Base-by-base conservation (phyloP, 2,888 invertebrate species). In the Drosophila anomalata region DNA sequence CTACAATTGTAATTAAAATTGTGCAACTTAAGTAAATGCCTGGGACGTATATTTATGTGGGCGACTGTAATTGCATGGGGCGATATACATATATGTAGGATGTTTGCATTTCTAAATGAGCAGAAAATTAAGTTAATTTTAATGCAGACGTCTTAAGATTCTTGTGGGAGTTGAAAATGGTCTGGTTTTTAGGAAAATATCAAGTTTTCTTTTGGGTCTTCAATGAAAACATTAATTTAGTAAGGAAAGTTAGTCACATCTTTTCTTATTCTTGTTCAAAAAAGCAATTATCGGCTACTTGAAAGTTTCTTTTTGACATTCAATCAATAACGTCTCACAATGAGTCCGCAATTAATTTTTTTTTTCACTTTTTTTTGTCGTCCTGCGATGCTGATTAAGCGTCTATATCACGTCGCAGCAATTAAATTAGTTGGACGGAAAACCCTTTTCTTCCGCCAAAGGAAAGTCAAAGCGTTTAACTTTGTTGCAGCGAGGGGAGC, bases 391-490 rank as follows among this genome's bases (percentile, higher is more conserved):
- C 39, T 53, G 26, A 26, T 26, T 41, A 53, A 53, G 53, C 69
- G 39, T 22, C 88, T 77, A 74, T 77, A 70, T 72, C 86, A 81
- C 88, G 88, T 81, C 77, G 77, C 80, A 72, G 75, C 83, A 88
- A 81, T 81, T 81, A 81, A 81, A 88, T 81, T 81, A 86, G 76
- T 87, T 42, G 69, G 78, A 71, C 82, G 86, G 71, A 85, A 87
- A 87, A 60, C 61, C 86, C 77, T 59, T 57, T 54, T 39, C 51
- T 61, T 52, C 47, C 31, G 53, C 55, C 54, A 54, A 22, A 26
- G 59, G 29, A 66, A 75, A 69, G 63, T 80, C 66, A 63, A 70
- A 77, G 67, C 84, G 48, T 83, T 88, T 79, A 77, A 86, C 83
- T 82, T 79, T 75, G 46, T 56, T 59, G 52, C 56, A 47, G 41